phyloP scores from a whole-genome alignment of 1,140 invertebrate genomes.

The Aphelinus certus region DNA sequence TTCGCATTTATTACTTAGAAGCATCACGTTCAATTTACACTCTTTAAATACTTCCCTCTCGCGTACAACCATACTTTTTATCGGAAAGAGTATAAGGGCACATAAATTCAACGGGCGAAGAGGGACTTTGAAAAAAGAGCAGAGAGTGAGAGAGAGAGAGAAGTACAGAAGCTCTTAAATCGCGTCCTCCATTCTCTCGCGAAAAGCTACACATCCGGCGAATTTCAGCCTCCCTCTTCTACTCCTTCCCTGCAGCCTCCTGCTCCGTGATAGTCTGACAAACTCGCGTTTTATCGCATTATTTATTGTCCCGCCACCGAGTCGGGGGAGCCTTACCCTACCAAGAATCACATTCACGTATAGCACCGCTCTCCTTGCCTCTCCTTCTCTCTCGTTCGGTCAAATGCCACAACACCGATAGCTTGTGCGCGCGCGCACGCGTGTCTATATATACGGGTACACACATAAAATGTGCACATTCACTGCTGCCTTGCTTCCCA shows the following conservation, averaged over 20 bases:
- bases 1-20: slow-evolving; percentile 27
- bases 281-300: slow-evolving; percentile 68
- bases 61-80: slow-evolving; percentile 23
- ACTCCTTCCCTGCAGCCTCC: slow-evolving; percentile 17
- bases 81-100: slow-evolving; percentile 6
- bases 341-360: slow-evolving; percentile 50
- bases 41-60: slow-evolving; percentile 33
- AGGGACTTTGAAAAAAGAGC: slow-evolving; percentile 16
- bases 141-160: slow-evolving; percentile 4
- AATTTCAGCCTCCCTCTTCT: slow-evolving; percentile 42
- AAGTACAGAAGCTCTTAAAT: slow-evolving; percentile 33
- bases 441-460: slow-evolving; percentile 20
- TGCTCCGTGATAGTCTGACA: slow-evolving; percentile 61
- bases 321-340: slow-evolving; percentile 46
- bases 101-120: slow-evolving; percentile 30
- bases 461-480: slow-evolving; percentile 28
- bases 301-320: slow-evolving; percentile 59
- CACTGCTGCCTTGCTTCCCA: slow-evolving; percentile 27
- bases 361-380: slow-evolving; percentile 10
- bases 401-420: not conserved
- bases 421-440: not conserved
- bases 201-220: slow-evolving; percentile 39
- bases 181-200: slow-evolving; percentile 35
- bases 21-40: slow-evolving; percentile 37
- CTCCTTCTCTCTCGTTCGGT: not conserved